These are phyloP conservation scores for Piliocolobus tephrosceles DNA, from an alignment of 2,113 vertebrate genomes.

Conservation along the genomic window DNA sequence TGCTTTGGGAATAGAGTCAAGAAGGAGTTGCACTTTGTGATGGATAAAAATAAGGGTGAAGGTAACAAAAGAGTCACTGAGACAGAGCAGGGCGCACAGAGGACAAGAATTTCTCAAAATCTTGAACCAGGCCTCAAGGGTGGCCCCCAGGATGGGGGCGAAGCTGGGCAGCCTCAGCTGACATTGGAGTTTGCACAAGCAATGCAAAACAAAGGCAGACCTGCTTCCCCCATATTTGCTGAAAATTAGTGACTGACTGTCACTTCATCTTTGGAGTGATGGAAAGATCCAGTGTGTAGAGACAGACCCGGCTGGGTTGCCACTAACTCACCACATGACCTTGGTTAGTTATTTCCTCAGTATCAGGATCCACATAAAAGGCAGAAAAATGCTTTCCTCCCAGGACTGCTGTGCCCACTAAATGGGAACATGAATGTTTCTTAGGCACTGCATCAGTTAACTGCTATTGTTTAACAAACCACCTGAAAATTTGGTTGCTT, in stretches of 20 bases:
- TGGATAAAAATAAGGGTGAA: neutral
- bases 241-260: neutral
- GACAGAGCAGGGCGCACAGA: neutral
- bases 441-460: neutral
- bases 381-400: neutral
- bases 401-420: accelerated
- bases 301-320: neutral
- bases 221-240: neutral
- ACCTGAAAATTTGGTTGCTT: neutral
- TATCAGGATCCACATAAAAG: accelerated
- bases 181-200: neutral
- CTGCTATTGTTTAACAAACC: neutral
- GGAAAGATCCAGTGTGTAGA: neutral
- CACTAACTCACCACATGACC: neutral
- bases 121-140: neutral
- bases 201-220: neutral
- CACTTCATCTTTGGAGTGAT: neutral
- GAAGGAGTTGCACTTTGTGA: neutral
- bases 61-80: neutral
- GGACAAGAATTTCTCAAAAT: too few species aligned
- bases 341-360: neutral
- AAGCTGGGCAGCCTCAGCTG: too few species aligned
- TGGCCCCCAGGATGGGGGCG: neutral
- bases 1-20: neutral
- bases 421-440: accelerated